Evolutionary conservation across 2,888 invertebrate genomes (phyloP), one percentile per base, ranked within the genome.

Genomic region (Noctua comes): DNA sequence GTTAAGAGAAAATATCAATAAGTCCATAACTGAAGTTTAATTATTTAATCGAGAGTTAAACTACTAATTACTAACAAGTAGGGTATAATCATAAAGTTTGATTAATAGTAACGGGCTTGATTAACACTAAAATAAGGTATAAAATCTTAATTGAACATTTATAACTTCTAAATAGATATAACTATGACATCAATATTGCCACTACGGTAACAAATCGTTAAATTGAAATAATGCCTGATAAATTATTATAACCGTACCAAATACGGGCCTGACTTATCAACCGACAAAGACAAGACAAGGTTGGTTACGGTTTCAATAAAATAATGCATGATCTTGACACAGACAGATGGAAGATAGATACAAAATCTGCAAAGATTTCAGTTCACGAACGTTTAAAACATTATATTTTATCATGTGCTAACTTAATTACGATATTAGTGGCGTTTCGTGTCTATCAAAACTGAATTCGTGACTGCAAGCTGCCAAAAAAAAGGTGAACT

Each of bases 391-490:
- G 40, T 71, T 78, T 73, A 75, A 76, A 80, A 54, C 77, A 79
- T 86, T 81, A 81, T 76, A 81, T 78, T 87, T 84, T 78, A 86
- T 81, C 79, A 81, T 76, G 82, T 87, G 82, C 85, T 79, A 84
- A 84, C 79, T 84, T 87, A 82, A 88, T 87, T 78, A 88, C 75
- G 76, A 79, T 81, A 86, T 84, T 87, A 88, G 65, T 79, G 69
- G 78, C 66, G 71, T 80, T 86, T 84, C 81, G 78, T 87, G 88
- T 83, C 80, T 86, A 90, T 91, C 87, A 89, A 86, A 89, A 79
- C 68, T 86, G 82, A 88, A 86, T 75, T 92, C 93, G 92, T 92
- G 92, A 91, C 91, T 79, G 8, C 21, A 8, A 77, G 79, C 84
- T 85, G 80, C 84, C 81, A 90, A 89, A 91, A 85, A 87, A 90